Conservation (phyloP, 2,113 vertebrate genomes). For the Thryonomys swinderianus region DNA sequence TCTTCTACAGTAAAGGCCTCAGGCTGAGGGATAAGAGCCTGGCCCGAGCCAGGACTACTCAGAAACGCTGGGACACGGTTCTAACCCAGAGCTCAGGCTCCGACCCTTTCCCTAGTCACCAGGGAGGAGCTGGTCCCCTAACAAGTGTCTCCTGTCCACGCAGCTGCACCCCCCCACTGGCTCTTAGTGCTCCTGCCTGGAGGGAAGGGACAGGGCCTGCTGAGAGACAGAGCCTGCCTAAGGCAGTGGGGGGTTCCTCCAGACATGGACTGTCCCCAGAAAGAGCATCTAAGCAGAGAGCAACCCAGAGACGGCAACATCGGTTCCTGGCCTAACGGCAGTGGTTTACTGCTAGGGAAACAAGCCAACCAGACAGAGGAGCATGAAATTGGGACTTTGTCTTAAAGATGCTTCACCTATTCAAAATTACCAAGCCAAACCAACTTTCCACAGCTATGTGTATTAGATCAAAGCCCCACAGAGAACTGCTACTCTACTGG, state of each 20-base stretch:
- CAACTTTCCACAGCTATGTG: neutral
- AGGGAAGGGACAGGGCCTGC: neutral
- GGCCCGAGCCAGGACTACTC: no score
- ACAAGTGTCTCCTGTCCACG: neutral
- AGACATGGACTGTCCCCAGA: neutral
- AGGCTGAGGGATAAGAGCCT: no score
- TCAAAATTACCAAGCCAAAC: neutral
- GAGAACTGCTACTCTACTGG: neutral
- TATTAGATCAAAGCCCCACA: neutral
- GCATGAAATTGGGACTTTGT: neutral
- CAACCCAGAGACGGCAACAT: neutral
- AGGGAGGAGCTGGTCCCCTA: neutral
- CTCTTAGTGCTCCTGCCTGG: neutral
- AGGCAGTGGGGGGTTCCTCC: neutral
- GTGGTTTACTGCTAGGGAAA: neutral
- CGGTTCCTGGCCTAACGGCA: neutral
- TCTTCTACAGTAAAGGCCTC: neutral
- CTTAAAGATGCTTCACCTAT: neutral
- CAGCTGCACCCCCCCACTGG: neutral
- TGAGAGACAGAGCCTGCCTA: neutral
- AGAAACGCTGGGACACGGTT: fast-evolving
- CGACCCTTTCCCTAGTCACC: neutral
- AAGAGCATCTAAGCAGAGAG: neutral
- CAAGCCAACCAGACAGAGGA: neutral
- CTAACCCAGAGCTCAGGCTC: neutral